Percentiles rank a stretch among this genome's conserved stretches.
These are phyloP conservation scores for Catharus bicknelli DNA, from an alignment of 2,113 vertebrate species.

Conservation along the genomic window DNA sequence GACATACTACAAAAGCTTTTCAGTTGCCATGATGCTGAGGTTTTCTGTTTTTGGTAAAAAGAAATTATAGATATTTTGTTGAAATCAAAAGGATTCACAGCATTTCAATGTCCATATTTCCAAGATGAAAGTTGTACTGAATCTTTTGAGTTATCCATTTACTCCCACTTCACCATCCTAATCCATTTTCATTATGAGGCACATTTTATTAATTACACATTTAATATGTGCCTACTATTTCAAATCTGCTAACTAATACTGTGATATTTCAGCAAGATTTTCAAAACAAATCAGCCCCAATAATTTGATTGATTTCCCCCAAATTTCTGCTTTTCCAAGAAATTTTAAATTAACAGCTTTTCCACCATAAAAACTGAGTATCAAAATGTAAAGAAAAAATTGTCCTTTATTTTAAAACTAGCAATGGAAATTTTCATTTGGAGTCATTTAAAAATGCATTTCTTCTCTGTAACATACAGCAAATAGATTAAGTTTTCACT, in stretches of 20 bases:
- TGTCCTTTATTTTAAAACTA: not conserved
- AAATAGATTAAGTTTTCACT: not conserved
- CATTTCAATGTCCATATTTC: not conserved
- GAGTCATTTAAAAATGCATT: not conserved
- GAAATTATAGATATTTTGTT: not conserved
- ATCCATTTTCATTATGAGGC: not conserved
- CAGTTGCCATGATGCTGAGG: not conserved
- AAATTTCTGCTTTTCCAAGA: not conserved
- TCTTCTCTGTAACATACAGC: not conserved
- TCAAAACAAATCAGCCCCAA: not conserved
- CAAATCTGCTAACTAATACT: not conserved
- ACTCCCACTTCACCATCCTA: not conserved
- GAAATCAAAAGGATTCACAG: not conserved
- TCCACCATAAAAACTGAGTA: not conserved
- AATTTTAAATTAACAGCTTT: not conserved
- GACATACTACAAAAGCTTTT: not conserved
- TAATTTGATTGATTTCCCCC: not conserved
- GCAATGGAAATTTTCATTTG: not conserved
- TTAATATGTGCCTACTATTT: not conserved
- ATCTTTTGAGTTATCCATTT: not conserved
- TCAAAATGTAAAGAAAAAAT: not conserved
- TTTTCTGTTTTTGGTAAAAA: not conserved
- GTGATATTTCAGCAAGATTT: not conserved
- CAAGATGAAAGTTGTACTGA: not conserved
- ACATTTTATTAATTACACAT: not conserved